Evolutionary conservation across 2,888 invertebrate genomes (phyloP).

Genomic region (Hirtodrosophila confusa): DNA sequence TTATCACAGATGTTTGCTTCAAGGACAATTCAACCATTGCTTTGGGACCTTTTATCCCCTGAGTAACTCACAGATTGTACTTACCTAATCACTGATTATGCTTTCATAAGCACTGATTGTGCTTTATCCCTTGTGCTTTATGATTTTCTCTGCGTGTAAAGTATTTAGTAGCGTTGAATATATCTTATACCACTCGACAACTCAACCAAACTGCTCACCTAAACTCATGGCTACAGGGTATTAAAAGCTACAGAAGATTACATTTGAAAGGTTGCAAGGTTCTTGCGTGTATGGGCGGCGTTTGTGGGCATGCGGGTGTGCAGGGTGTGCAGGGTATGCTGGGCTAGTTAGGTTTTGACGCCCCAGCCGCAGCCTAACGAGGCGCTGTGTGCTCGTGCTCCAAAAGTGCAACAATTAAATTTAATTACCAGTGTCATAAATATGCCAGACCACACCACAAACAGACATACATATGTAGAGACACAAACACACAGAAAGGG

Average conservation of each 20-base stretch:
- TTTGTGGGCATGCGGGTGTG: conserved; percentile 25
- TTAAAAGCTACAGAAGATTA: conserved; percentile 18
- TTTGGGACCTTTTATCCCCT: too few relatives aligned
- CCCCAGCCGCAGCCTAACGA: conserved; percentile 56
- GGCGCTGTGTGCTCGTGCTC: conserved; percentile 56
- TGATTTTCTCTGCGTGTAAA: too few relatives aligned
- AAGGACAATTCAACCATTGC: too few relatives aligned
- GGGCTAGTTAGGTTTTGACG: conserved; percentile 42
- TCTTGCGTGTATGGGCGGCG: conserved; percentile 59
- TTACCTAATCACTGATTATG: too few relatives aligned
- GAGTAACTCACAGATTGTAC: too few relatives aligned
- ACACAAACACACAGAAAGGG: conserved; percentile 9
- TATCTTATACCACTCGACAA: too few relatives aligned
- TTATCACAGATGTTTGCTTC: too few relatives aligned
- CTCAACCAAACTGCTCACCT: background rate
- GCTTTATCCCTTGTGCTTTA: too few relatives aligned
- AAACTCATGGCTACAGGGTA: conserved; percentile 13
- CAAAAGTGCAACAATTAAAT: conserved; percentile 78
- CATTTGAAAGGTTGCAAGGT: conserved; percentile 24
- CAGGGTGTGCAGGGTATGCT: conserved; percentile 1
- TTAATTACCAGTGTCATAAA: conserved; percentile 80
- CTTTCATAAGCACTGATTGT: too few relatives aligned
- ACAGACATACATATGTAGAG: conserved; percentile 18
- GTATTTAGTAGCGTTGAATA: too few relatives aligned
- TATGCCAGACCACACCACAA: conserved; percentile 66